Conservation (phyloP, 1,140 invertebrate genomes). For the Caenorhabditis tropicalis region DNA sequence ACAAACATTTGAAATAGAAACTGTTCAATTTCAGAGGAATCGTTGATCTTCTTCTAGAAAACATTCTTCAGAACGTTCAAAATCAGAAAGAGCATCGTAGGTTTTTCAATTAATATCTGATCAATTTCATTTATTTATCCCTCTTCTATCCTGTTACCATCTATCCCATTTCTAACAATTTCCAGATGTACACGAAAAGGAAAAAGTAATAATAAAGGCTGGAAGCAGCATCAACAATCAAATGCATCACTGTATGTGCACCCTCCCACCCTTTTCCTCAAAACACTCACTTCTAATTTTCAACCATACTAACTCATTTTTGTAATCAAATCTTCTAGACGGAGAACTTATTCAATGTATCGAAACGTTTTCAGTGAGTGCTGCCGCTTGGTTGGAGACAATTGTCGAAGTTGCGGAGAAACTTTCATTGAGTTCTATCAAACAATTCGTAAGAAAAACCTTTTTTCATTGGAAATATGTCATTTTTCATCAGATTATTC, state of each 20-base stretch:
- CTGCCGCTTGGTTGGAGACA: conserved; percentile 74
- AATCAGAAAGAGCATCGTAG: conserved; percentile 58
- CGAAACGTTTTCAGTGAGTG: conserved; percentile 72
- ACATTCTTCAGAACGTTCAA: conserved; percentile 52
- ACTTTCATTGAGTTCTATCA: conserved; percentile 73
- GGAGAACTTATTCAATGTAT: background rate
- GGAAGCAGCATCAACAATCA: background rate
- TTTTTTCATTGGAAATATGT: background rate
- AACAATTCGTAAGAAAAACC: conserved; percentile 72
- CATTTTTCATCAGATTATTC: conserved; percentile 71
- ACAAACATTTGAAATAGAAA: no score
- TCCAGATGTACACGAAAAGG: conserved; percentile 42
- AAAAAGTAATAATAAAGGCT: conserved; percentile 40
- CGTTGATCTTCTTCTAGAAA: conserved; percentile 52
- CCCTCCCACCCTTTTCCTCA: background rate
- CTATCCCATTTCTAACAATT: conserved; percentile 40
- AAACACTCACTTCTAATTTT: background rate
- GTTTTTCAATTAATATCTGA: background rate
- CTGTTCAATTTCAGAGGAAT: conserved; percentile 48
- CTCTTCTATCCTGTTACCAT: background rate
- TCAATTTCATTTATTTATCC: background rate
- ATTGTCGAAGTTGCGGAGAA: conserved; percentile 74
- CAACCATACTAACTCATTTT: no score
- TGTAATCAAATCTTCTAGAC: no score
- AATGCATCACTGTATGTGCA: conserved; percentile 34